Evolutionary conservation across 2,888 invertebrate species (phyloP), one percentile per base, ranked within the genome.

Genomic region (Macroteleia sp.): DNA sequence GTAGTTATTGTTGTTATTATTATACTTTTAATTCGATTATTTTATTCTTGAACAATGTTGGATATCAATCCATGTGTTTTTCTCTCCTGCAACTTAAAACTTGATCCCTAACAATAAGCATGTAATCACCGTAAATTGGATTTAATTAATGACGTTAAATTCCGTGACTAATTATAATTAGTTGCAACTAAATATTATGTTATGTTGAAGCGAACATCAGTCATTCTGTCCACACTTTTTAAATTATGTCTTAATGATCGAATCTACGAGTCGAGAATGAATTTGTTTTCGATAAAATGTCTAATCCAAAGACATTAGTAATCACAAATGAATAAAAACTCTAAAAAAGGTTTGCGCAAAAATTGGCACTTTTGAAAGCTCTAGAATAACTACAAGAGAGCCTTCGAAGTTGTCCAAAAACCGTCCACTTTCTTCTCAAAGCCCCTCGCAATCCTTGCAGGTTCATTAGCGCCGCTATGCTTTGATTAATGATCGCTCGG

Each of bases 381-480:
- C n/a, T n/a, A n/a, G n/a, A n/a, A n/a, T n/a, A n/a, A n/a, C n/a
- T n/a, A n/a, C n/a, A n/a, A n/a, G n/a, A n/a, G n/a, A n/a, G n/a
- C n/a, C n/a, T n/a, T n/a, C n/a, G n/a, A n/a, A n/a, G 32, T 28
- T 17, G 41, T 6, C 59, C 34, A 28, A 64, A 59, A 59, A 59
- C 20, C 25, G 44, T 28, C 52, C 30, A 41, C 34, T 39, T 39
- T 48, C 20, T 50, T 25, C 20, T 44, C 22, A 28, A 19, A 19
- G 22, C 57, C 46, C 44, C 30, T 64, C 34, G 61, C 82, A 81
- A 83, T 83, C 85, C 86, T 79, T 81, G 85, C 84, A 83, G 86
- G 87, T 89, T 89, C 89, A 89, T 89, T 89, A 89, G 89, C 88
- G 88, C 87, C 83, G 81, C 84, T 88, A 88, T 89, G 84, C 87